Base-by-base conservation (phyloP, 2,797 vertebrate genomes). In the Scleropages formosus region DNA sequence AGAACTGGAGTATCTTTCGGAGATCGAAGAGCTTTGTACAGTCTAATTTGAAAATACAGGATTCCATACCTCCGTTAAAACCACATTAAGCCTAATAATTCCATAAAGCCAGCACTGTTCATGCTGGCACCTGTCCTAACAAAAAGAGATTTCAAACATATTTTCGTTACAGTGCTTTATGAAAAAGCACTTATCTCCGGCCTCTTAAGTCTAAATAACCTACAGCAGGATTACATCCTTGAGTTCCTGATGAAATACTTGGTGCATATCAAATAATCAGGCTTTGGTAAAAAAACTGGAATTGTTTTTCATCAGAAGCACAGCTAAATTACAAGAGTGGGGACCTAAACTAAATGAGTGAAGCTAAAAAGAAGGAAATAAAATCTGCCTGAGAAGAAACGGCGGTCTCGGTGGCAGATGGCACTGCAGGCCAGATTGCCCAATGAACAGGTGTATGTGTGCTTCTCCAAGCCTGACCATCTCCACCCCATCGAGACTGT, bases 241-340 rank as follows among this genome's bases (percentile, higher is more conserved):
- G 10, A 67, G n/a, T 47, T 22, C 39, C 65, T 67, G 65, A 67
- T 46, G 67, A 49, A 47, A 46, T 67, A 67, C 67, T 46, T 67
- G 39, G 15, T 67, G 16, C 16, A 67, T 39, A 39, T 6, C 31
- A 39, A 39, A 39, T 39, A 39, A 39, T 39, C 31, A 39, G 31
- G 31, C 31, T 39, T 39, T 39, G 31, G 39, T 39, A 2, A 39
- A 39, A 39, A 39, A 39, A 2, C 2, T 31, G 6, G 31, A 39
- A 39, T 39, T 39, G 31, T 39, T 39, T 39, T 39, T 6, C 31
- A 39, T 39, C 31, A 39, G 31, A 6, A 39, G 31, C 2, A 39
- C 31, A 6, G 31, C 31, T 39, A 39, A 39, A 39, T 39, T 39
- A 39, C 31, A 39, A 39, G 31, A 39, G 31, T 39, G 31, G 31